Evolutionary conservation across 2,888 invertebrate species (phyloP), one percentile per base, ranked within the genome.

Genomic region (Agrilus cyanescens): DNA sequence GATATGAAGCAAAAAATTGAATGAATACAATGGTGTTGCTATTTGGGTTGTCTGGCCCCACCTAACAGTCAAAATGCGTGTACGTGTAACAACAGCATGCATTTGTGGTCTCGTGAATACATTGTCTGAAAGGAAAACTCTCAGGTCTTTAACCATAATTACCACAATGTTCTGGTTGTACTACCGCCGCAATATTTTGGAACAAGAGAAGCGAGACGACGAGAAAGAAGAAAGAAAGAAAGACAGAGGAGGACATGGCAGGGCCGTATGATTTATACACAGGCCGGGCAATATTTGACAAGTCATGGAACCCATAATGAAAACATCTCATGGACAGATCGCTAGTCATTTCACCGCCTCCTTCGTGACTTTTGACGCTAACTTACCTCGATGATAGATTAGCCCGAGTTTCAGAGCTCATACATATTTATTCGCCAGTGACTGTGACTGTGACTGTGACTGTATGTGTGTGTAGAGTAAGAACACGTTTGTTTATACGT

Each of bases 331-430:
- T 59, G 60, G 64, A 65, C 65, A 65, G 64, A 65, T 66, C 64
- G 66, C 66, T 63, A 66, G 66, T 66, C 65, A 66, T 61, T 66
- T 65, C 65, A 62, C 66, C 66, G 66, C 66, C 66, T 65, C 56
- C 59, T 63, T 65, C 65, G 66, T 66, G 65, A 66, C 66, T 66
- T 66, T 66, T 66, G 63, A 66, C 66, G 66, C 66, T 63, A 62
- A 63, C 62, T 56, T 58, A 51, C 51, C 53, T 49, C 56, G 61
- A 63, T 65, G 65, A 65, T 65, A 63, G 61, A 64, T 63, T 59
- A 58, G 60, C 54, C 53, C 53, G 49, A 51, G 25, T 53, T 52
- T 53, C 48, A 15, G n/a, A n/a, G 18, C 42, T 45, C 45, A 50
- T 51, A 46, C 47, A 45, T 46, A 50, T 52, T 49, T 49, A 52